These are phyloP conservation scores for Tetragonula clypearis DNA, from an alignment of 1,140 invertebrate species.

Conservation along the genomic window DNA sequence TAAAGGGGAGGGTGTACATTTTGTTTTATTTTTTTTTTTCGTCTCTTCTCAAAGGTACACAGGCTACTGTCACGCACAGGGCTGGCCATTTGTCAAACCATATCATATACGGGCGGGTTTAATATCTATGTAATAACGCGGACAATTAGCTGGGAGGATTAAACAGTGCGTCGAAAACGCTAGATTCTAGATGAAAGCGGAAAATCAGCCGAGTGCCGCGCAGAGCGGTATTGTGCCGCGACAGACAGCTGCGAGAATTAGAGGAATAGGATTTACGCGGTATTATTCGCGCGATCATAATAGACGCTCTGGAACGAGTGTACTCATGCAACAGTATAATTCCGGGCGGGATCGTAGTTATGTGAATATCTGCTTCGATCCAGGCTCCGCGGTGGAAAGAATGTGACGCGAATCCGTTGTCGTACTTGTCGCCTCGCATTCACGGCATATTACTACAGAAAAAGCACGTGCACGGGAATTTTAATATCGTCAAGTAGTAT, in stretches of 20 bases:
- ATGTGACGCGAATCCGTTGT: background rate
- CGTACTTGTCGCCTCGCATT: background rate
- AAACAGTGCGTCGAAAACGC: slow-evolving; percentile 36
- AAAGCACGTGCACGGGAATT: background rate
- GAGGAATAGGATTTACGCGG: slow-evolving; percentile 62
- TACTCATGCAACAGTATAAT: slow-evolving; percentile 70
- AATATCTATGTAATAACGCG: background rate
- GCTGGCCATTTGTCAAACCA: background rate
- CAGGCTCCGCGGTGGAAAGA: slow-evolving; percentile 48
- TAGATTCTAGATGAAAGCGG: slow-evolving; percentile 39
- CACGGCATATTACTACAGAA: background rate
- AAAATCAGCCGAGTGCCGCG: slow-evolving; percentile 52
- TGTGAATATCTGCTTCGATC: slow-evolving; percentile 58
- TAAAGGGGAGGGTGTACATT: too few species aligned
- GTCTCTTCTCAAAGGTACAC: background rate
- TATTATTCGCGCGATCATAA: slow-evolving; percentile 64
- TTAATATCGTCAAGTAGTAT: slow-evolving; percentile 1
- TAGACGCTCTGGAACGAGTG: slow-evolving; percentile 65
- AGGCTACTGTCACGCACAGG: background rate
- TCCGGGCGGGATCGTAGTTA: slow-evolving; percentile 66
- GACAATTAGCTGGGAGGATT: background rate
- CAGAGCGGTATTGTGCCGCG: slow-evolving; percentile 57
- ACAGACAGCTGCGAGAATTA: slow-evolving; percentile 64
- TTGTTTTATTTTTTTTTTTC: background rate
- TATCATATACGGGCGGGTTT: too few species aligned